Conservation (phyloP, 2,797 vertebrate genomes). For the Oryzias dopingdopingensis region DNA sequence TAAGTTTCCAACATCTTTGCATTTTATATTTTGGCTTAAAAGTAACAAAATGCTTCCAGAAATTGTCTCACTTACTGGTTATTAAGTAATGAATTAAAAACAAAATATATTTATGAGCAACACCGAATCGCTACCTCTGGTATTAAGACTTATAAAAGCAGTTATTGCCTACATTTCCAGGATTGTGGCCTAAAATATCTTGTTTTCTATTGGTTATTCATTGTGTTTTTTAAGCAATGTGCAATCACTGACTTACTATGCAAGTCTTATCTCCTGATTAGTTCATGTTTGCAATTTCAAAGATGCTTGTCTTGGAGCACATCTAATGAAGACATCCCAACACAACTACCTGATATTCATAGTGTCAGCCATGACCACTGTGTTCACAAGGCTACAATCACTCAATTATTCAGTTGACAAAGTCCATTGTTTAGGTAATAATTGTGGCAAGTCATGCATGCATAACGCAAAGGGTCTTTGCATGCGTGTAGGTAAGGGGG, state of each 20-base stretch:
- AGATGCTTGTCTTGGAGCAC: slow-evolving; percentile 7
- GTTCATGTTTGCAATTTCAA: slow-evolving; percentile 1
- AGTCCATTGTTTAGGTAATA: slow-evolving; percentile 63
- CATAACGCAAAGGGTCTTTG: slow-evolving; percentile 44
- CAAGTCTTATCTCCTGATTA: not conserved
- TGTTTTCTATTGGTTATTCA: no score
- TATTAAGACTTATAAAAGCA: no score
- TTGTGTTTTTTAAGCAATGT: no score
- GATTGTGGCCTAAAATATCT: no score
- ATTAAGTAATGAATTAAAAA: no score
- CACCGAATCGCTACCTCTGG: no score
- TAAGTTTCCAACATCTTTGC: no score
- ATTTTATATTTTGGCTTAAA: no score
- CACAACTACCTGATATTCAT: slow-evolving; percentile 30
- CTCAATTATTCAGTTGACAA: slow-evolving; percentile 56
- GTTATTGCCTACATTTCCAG: no score
- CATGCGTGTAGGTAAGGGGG: slow-evolving; percentile 16
- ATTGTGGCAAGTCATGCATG: slow-evolving; percentile 60
- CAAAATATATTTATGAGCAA: no score
- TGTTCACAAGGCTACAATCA: slow-evolving; percentile 28
- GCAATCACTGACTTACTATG: not conserved
- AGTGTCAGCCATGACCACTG: slow-evolving; percentile 19
- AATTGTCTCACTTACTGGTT: no score
- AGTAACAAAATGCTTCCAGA: no score
- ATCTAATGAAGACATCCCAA: slow-evolving; percentile 40